A percentile compares a stretch with the other conserved stretches of the same genome.
phyloP scores from a whole-genome alignment of 2,113 vertebrate genomes.

The Hepsetus odoe region DNA sequence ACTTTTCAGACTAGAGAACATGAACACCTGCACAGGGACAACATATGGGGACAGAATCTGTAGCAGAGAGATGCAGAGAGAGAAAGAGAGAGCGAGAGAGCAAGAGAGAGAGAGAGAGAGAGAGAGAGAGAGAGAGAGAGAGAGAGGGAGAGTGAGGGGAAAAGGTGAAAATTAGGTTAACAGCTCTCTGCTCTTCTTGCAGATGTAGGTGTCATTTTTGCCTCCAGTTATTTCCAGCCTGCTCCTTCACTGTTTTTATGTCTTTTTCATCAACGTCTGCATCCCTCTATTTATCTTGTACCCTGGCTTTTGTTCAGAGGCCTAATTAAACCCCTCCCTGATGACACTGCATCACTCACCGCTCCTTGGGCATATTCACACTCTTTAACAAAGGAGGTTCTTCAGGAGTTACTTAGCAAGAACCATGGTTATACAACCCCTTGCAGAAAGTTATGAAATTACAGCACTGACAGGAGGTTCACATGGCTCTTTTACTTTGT shows the following conservation, averaged over 20 bases:
- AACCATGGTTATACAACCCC: too few relatives aligned
- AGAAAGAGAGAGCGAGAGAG: too few relatives aligned
- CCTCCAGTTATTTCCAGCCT: slow-evolving; percentile 8
- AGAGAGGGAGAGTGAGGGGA: neutral
- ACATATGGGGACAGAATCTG: neutral
- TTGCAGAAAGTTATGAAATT: too few relatives aligned
- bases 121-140: slow-evolving; percentile 12
- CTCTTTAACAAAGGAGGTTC: too few relatives aligned
- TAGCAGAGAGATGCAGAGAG: too few relatives aligned
- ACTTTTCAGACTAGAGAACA: slow-evolving; percentile 19
- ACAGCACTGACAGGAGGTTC: too few relatives aligned
- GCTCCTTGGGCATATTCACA: slow-evolving; percentile 11
- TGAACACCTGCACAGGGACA: slow-evolving; percentile 5
- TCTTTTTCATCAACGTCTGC: neutral
- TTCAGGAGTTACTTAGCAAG: too few relatives aligned
- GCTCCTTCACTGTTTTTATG: neutral
- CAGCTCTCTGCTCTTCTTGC: neutral
- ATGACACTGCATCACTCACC: slow-evolving; percentile 12
- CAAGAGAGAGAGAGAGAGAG: slow-evolving; percentile 23
- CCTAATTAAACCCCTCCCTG: neutral
- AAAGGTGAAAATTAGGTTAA: neutral
- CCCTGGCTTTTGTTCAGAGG: neutral
- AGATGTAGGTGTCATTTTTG: slow-evolving; percentile 11
- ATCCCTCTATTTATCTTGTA: neutral
- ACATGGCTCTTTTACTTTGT: too few relatives aligned